A percentile compares a stretch with the other conserved stretches of the same genome.
phyloP scores from a whole-genome alignment of 2,797 vertebrate species.

The Myripristis murdjan region DNA sequence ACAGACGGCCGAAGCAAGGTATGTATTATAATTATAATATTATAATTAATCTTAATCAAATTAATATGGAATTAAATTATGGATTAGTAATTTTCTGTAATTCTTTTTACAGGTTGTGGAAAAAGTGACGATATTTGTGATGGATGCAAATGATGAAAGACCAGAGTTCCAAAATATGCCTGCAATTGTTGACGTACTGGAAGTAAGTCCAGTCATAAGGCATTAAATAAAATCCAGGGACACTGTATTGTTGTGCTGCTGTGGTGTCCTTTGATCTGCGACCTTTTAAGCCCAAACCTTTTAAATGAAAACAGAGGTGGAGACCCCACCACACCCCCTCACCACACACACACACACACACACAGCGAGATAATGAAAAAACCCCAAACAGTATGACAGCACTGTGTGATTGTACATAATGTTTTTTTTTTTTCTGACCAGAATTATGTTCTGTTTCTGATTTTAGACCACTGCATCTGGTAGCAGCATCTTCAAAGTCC shows the following conservation, averaged over 20 bases:
- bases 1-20: slow-evolving; percentile 95
- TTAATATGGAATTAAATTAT: not conserved
- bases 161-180: slow-evolving; percentile 94
- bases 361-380: too few relatives aligned
- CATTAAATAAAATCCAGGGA: not conserved
- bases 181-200: slow-evolving; percentile 89
- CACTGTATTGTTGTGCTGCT: not conserved
- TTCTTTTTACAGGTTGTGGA: slow-evolving; percentile 89
- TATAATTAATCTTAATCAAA: not conserved
- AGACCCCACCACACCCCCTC: not conserved
- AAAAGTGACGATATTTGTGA: slow-evolving; percentile 94
- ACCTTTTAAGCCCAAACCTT: not conserved
- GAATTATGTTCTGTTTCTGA: slow-evolving; percentile 4
- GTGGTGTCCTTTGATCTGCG: not conserved
- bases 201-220: slow-evolving; percentile 84
- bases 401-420: not conserved
- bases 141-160: slow-evolving; percentile 95
- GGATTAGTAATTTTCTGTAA: not conserved
- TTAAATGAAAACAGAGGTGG: not conserved
- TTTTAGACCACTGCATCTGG: slow-evolving; percentile 88
- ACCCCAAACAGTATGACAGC: too few relatives aligned
- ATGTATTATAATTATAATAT: slow-evolving; percentile 53
- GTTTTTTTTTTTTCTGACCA: not conserved
- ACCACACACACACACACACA: too few relatives aligned
- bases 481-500: slow-evolving; percentile 91